Percentiles rank a stretch among this genome's conserved stretches.
phyloP scores from a whole-genome alignment of 2,797 vertebrate genomes.

The Aphelocoma californica region DNA sequence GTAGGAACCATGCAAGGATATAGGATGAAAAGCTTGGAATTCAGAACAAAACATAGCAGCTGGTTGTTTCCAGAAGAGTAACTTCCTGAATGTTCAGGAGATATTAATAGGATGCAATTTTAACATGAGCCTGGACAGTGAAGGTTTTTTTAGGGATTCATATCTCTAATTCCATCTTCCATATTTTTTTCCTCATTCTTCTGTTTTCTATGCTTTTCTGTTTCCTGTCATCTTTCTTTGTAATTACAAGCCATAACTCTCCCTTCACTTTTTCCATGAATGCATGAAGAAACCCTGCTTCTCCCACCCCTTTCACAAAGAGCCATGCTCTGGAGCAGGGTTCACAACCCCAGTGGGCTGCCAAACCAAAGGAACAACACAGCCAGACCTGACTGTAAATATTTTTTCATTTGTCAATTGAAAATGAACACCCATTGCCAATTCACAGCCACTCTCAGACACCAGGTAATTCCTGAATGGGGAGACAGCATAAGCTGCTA shows the following conservation, averaged over 20 bases:
- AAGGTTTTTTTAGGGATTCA: neutral
- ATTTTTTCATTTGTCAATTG: neutral
- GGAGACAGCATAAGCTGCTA: neutral
- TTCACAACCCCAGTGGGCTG: neutral
- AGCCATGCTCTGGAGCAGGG: neutral
- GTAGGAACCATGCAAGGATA: neutral
- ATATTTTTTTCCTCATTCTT: neutral
- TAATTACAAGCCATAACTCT: neutral
- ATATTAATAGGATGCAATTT: neutral
- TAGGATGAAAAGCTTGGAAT: neutral
- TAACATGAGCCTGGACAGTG: neutral
- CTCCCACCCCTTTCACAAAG: neutral
- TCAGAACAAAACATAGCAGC: neutral
- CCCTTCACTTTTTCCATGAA: neutral
- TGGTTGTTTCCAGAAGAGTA: neutral
- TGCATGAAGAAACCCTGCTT: neutral
- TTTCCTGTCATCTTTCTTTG: neutral
- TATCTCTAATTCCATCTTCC: neutral
- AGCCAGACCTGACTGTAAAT: neutral
- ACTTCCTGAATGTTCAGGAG: neutral
- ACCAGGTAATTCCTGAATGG: neutral
- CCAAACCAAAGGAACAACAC: neutral
- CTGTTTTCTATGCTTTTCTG: neutral
- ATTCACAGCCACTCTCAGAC: neutral
- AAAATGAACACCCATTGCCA: neutral